phyloP scores from a whole-genome alignment of 1,140 invertebrate species.

The Drosophila cardini region DNA sequence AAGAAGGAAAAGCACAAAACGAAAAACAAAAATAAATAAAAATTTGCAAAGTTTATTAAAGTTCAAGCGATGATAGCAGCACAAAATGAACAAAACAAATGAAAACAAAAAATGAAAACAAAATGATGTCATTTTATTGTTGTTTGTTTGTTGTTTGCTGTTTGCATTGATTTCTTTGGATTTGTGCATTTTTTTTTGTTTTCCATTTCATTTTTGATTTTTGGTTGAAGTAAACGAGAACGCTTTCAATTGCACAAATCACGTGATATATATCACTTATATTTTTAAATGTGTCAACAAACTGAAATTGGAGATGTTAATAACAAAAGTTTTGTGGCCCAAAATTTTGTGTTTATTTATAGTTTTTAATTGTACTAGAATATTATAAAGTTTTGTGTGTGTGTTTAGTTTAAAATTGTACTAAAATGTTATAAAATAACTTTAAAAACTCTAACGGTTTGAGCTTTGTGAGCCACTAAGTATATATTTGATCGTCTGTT shows the following conservation, averaged over 20 bases:
- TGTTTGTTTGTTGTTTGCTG: conserved; percentile 30
- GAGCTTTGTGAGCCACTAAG: no score
- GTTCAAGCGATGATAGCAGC: conserved; percentile 53
- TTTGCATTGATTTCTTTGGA: conserved; percentile 27
- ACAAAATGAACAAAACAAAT: conserved; percentile 27
- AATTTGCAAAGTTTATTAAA: conserved; percentile 77
- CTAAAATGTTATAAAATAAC: no score
- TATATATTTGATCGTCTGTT: no score
- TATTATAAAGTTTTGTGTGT: no score
- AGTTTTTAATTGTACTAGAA: no score
- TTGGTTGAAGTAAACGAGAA: conserved; percentile 18
- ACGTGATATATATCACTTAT: conserved; percentile 37
- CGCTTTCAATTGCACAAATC: conserved; percentile 27
- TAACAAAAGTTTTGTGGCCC: conserved; percentile 18
- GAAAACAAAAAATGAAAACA: conserved; percentile 48
- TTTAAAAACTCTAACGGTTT: no score
- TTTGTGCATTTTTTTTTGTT: conserved; percentile 37
- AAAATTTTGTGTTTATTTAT: neutral
- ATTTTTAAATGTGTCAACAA: conserved; percentile 36
- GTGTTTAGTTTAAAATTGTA: no score
- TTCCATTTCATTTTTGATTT: conserved; percentile 26
- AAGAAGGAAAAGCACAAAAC: conserved; percentile 29
- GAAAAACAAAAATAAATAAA: conserved; percentile 11
- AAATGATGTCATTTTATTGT: conserved; percentile 72
- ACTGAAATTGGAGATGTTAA: neutral